A percentile compares a stretch with the other conserved stretches of the same genome.
phyloP scores from a whole-genome alignment of 2,113 vertebrate species.

The Myocastor coypus region DNA sequence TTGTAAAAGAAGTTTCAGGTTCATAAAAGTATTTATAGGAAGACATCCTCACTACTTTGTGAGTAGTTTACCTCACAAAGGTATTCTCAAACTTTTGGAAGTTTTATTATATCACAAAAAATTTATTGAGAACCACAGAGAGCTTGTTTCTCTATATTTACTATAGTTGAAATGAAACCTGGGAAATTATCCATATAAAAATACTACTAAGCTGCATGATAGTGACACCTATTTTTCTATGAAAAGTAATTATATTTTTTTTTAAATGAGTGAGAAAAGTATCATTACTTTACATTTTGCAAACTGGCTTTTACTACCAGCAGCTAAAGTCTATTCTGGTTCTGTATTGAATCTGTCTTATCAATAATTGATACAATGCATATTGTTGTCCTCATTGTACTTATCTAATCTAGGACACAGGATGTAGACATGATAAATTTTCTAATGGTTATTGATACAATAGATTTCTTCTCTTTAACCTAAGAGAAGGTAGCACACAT shows the following conservation, averaged over 20 bases:
- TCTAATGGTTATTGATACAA: no score
- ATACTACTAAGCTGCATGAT: background rate
- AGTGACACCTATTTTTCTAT: background rate
- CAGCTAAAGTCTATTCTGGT: background rate
- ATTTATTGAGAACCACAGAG: background rate
- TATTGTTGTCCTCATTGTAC: no score
- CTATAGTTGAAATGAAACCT: conserved; percentile 41
- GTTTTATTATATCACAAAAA: background rate
- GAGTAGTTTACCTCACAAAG: background rate
- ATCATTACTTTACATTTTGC: background rate
- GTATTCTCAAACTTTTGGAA: background rate
- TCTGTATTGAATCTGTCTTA: background rate
- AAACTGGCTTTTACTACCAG: background rate
- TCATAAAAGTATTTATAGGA: background rate
- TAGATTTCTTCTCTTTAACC: no score
- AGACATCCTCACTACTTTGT: background rate
- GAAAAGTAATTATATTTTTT: background rate
- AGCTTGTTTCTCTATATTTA: background rate
- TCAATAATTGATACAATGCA: no score
- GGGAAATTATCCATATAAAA: conserved; percentile 42
- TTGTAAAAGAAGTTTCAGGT: background rate
- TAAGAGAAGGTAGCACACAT: no score
- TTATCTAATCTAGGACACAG: no score
- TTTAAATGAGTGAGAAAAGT: background rate
- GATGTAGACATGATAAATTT: no score